Evolutionary conservation across 2,888 invertebrate species (phyloP).

Genomic region (Augiades crinisus): DNA sequence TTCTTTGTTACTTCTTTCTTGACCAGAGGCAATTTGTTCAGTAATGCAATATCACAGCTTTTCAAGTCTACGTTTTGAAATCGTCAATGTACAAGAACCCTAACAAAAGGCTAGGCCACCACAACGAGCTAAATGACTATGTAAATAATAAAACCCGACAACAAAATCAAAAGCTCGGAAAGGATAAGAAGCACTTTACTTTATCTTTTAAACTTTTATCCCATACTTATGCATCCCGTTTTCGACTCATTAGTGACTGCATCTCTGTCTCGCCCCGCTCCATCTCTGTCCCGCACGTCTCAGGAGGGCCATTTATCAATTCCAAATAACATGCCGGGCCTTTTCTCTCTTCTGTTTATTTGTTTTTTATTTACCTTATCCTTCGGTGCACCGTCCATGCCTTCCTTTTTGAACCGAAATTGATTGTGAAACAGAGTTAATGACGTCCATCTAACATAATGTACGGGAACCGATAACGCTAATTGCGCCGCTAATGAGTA

Average conservation of each 20-base stretch:
- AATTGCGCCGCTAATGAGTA: conserved; percentile 65
- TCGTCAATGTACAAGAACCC: not conserved
- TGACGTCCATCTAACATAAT: conserved; percentile 65
- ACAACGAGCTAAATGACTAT: conserved; percentile 27
- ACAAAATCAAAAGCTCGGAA: conserved; percentile 41
- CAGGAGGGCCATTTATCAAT: conserved; percentile 79
- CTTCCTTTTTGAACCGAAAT: conserved; percentile 67
- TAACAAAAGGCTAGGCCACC: conserved; percentile 33
- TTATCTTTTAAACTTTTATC: conserved; percentile 66
- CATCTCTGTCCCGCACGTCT: conserved; percentile 63
- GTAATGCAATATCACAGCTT: no score
- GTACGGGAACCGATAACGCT: conserved; percentile 68
- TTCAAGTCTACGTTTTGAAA: no score
- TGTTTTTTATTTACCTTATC: conserved; percentile 78
- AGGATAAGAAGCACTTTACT: conserved; percentile 71
- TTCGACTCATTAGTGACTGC: conserved; percentile 68
- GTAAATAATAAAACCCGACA: conserved; percentile 43
- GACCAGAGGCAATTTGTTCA: no score
- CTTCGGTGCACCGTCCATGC: conserved; percentile 63
- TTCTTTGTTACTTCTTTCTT: no score
- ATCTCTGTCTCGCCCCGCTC: conserved; percentile 62
- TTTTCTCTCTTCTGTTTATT: conserved; percentile 73
- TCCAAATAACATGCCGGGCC: conserved; percentile 79
- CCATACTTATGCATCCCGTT: conserved; percentile 56
- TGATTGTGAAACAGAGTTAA: conserved; percentile 76